phyloP scores from a whole-genome alignment of 2,797 vertebrate species.

The Helicolenus hilgendorfi region DNA sequence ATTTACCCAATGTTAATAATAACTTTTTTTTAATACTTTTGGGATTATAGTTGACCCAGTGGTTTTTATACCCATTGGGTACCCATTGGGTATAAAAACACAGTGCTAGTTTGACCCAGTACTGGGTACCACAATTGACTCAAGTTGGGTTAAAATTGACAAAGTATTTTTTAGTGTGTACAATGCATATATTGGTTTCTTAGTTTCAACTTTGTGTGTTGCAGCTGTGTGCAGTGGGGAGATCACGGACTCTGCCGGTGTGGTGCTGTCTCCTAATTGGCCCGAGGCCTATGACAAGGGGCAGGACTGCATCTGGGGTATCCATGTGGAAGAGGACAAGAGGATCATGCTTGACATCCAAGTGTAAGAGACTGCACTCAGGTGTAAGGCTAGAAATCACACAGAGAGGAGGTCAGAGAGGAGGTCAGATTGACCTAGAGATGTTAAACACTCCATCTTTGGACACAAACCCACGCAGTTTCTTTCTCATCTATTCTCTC shows the following conservation, averaged over 20 bases:
- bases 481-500: conserved; percentile 18
- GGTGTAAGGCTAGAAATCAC: conserved; percentile 58
- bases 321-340: conserved; percentile 98
- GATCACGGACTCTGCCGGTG: conserved; percentile 95
- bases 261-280: conserved; percentile 99
- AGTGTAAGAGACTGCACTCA: conserved; percentile 91
- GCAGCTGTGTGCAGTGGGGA: conserved; percentile 98
- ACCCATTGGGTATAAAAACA: no score
- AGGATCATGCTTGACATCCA: conserved; percentile 96
- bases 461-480: conserved; percentile 21
- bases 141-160: no score
- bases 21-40: no score
- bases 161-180: no score
- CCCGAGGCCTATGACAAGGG: conserved; percentile 98
- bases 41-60: no score
- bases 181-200: background rate
- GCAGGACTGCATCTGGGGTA: conserved; percentile 99
- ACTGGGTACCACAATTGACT: no score
- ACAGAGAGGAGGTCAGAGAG: conserved; percentile 22
- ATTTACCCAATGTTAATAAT: no score
- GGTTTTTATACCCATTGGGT: no score
- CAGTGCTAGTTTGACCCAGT: no score
- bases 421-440: conserved; percentile 51
- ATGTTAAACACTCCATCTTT: conserved; percentile 46
- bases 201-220: conserved; percentile 57